Percentiles rank a stretch among this genome's conserved stretches.
phyloP scores from a whole-genome alignment of 2,113 vertebrate species.

The Tringa solitaria region DNA sequence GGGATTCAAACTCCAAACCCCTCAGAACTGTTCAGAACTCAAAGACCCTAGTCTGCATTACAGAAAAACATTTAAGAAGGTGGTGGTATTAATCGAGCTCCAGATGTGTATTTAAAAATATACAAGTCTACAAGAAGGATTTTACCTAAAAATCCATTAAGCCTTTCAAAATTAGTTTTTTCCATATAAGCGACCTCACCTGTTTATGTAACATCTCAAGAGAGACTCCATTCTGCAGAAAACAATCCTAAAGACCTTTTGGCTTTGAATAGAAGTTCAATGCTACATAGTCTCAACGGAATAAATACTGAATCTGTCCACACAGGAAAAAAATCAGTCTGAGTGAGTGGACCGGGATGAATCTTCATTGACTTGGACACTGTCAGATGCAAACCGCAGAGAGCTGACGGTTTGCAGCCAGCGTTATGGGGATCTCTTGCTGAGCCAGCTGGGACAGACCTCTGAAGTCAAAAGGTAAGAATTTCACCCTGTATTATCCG shows the following conservation, averaged over 20 bases:
- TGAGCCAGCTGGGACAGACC: neutral
- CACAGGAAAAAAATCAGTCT: neutral
- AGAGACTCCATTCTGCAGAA: neutral
- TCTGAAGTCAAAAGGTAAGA: neutral
- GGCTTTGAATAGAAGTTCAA: neutral
- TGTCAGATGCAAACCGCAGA: neutral
- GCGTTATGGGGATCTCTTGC: neutral
- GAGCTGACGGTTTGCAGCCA: neutral
- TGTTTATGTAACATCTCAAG: neutral
- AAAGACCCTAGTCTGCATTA: neutral
- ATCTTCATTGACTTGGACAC: neutral
- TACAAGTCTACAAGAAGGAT: neutral
- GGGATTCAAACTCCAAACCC: neutral
- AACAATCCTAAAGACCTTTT: neutral
- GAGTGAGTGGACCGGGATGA: neutral
- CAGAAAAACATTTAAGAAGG: neutral
- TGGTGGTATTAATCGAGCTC: neutral
- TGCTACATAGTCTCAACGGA: neutral
- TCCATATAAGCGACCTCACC: neutral
- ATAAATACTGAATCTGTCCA: neutral
- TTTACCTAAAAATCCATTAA: neutral
- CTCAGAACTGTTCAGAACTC: neutral
- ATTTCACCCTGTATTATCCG: neutral
- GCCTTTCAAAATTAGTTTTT: neutral
- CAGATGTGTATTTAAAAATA: neutral